These are phyloP conservation scores for Tromatobia lineatoria DNA, from an alignment of 2,888 invertebrate genomes.

Conservation along the genomic window DNA sequence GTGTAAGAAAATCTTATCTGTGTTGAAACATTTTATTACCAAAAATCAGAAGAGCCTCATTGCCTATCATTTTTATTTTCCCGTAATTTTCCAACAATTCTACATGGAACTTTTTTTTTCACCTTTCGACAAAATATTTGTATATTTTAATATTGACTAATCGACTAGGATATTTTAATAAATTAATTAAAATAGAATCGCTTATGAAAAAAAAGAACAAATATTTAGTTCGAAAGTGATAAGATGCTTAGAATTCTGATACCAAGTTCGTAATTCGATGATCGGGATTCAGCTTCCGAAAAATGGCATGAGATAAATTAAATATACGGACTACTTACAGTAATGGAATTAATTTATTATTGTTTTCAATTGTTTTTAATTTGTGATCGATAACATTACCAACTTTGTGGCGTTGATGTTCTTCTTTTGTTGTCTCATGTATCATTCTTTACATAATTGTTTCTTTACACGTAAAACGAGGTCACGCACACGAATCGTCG, in stretches of 20 bases:
- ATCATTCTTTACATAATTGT: conserved; percentile 40
- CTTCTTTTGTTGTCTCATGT: not conserved
- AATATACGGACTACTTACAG: conserved; percentile 49
- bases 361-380: conserved; percentile 32
- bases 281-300: not conserved
- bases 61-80: no score
- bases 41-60: no score
- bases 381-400: conserved; percentile 40
- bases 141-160: no score
- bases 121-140: no score
- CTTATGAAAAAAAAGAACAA: no score
- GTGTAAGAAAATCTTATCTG: no score
- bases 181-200: no score
- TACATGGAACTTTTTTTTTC: no score
- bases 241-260: not conserved
- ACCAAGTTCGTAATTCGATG: not conserved
- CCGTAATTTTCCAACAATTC: no score
- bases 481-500: conserved; percentile 15
- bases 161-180: no score
- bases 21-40: no score
- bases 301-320: conserved; percentile 37
- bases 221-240: no score
- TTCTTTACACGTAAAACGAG: conserved; percentile 32
- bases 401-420: conserved; percentile 17
- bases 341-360: conserved; percentile 58